phyloP scores from a whole-genome alignment of 2,888 invertebrate genomes.

The Cataglyphis altisquamis region DNA sequence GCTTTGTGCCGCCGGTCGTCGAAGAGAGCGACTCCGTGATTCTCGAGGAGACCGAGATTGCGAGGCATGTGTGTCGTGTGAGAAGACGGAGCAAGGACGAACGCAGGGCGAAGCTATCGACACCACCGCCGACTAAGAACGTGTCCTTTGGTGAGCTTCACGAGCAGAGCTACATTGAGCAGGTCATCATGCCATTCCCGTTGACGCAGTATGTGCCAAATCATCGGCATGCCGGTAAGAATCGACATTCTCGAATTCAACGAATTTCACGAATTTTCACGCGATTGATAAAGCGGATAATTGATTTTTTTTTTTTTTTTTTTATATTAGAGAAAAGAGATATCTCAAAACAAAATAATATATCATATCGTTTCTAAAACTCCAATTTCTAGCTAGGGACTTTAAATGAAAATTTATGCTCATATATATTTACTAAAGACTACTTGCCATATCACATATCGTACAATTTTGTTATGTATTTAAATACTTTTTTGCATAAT shows the following conservation, averaged over 20 bases:
- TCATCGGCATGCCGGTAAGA: slow-evolving; percentile 82
- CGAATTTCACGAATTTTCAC: neutral
- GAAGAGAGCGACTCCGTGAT: slow-evolving; percentile 81
- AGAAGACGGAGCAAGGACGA: slow-evolving; percentile 60
- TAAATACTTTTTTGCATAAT: too few relatives aligned
- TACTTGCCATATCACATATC: too few relatives aligned
- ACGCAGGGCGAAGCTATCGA: slow-evolving; percentile 82
- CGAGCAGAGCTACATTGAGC: slow-evolving; percentile 82
- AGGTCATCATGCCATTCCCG: slow-evolving; percentile 83
- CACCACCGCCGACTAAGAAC: slow-evolving; percentile 83
- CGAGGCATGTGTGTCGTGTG: slow-evolving; percentile 72
- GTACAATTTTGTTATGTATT: too few relatives aligned
- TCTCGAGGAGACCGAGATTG: slow-evolving; percentile 80
- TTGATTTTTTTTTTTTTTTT: neutral
- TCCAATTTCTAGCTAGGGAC: too few relatives aligned
- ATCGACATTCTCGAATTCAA: neutral
- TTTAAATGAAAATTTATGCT: too few relatives aligned
- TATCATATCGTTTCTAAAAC: too few relatives aligned
- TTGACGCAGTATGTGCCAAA: slow-evolving; percentile 82
- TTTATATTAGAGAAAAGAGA: neutral
- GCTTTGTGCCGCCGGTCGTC: slow-evolving; percentile 79
- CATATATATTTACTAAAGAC: too few relatives aligned
- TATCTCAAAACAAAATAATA: too few relatives aligned
- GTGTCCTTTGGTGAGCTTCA: slow-evolving; percentile 84
- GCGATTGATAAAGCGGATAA: neutral